phyloP scores from a whole-genome alignment of 30 jellyfish, hydroid and myxozoan genomes.

The Aurelia aurita region DNA sequence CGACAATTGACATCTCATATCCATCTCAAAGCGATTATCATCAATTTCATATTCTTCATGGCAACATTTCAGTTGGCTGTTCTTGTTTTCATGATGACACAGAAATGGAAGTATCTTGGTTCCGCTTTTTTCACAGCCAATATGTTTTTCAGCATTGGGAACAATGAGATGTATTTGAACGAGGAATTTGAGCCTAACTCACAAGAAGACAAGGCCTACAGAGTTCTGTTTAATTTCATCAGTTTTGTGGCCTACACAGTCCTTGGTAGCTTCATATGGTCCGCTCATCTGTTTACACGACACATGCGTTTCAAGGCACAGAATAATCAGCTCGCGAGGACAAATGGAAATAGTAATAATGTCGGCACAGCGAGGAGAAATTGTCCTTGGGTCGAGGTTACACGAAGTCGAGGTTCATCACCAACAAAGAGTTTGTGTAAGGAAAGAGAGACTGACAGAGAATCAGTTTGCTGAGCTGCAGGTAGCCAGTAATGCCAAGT shows the following conservation, averaged over 20 bases:
- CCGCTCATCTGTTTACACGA: constrained; percentile 97
- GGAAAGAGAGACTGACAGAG: constrained; percentile 96
- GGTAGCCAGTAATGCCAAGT: neutral
- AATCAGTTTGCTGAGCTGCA: constrained; percentile 82
- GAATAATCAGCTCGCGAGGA: constrained; percentile 85
- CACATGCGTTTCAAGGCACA: constrained; percentile 99
- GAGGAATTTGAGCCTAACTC: constrained; percentile 68
- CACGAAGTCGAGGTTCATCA: constrained; percentile 92
- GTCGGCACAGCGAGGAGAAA: constrained; percentile 52
- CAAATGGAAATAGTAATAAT: constrained; percentile 73
- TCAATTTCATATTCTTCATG: constrained; percentile 74
- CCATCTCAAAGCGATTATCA: constrained; percentile 86
- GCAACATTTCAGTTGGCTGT: constrained; percentile 67
- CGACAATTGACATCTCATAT: constrained; percentile 92
- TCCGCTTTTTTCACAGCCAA: constrained; percentile 79
- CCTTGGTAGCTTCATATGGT: constrained; percentile 89
- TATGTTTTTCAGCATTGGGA: constrained; percentile 85
- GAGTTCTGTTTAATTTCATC: constrained; percentile 76
- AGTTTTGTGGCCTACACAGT: constrained; percentile 85
- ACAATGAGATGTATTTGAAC: constrained; percentile 81
- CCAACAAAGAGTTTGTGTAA: constrained; percentile 91
- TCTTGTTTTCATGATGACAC: constrained; percentile 81
- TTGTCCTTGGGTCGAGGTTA: constrained; percentile 97
- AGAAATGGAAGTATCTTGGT: constrained; percentile 81
- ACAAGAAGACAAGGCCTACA: constrained; percentile 74